phyloP scores from a whole-genome alignment of 2,113 vertebrate species.

The Tragelaphus buxtoni region DNA sequence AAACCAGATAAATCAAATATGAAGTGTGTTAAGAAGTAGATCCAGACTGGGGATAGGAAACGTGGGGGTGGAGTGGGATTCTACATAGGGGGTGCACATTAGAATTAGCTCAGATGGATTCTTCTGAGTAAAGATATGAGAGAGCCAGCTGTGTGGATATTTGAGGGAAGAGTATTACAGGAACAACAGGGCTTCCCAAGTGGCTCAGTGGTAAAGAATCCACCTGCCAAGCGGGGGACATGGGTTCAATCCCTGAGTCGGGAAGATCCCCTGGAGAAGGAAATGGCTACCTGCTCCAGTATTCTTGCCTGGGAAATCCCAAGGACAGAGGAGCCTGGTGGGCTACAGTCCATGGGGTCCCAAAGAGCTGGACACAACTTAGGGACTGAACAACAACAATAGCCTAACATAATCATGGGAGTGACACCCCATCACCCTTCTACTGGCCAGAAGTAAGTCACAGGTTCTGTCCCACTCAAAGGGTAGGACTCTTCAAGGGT shows the following conservation, averaged over 20 bases:
- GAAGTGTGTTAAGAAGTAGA: not conserved
- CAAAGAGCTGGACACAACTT: not conserved
- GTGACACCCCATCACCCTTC: not conserved
- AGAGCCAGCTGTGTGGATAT: not conserved
- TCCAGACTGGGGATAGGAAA: not conserved
- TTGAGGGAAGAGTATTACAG: not conserved
- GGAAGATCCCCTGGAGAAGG: not conserved
- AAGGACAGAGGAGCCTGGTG: not conserved
- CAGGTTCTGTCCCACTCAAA: not conserved
- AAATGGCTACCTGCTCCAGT: not conserved
- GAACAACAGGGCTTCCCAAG: not conserved
- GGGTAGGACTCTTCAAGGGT: not conserved
- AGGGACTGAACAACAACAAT: not conserved
- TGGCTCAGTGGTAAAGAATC: not conserved
- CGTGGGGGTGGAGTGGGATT: not conserved
- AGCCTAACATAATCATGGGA: not conserved
- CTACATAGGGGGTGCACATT: not conserved
- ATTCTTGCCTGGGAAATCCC: not conserved
- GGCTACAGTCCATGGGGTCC: not conserved
- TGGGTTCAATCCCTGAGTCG: not conserved
- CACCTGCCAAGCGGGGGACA: not conserved
- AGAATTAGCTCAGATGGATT: not conserved
- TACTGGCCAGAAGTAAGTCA: not conserved
- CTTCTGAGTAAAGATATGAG: not conserved
- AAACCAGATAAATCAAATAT: not conserved